These are phyloP conservation scores for Ctenopoma kingsleyae DNA, from an alignment of 2,797 vertebrate species.

Conservation along the genomic window DNA sequence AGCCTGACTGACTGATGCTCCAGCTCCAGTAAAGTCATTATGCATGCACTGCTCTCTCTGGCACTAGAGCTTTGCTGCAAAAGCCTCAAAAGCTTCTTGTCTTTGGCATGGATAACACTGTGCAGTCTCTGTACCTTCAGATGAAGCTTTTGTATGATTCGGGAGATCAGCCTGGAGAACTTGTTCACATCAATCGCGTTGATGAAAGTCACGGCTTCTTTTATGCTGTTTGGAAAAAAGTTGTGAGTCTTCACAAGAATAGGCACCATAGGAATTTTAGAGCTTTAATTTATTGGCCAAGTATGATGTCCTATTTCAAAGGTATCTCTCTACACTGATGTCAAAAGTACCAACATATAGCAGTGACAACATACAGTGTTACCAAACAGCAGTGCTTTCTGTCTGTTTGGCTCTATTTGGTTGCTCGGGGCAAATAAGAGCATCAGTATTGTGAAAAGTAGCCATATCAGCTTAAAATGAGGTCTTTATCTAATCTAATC, in stretches of 20 bases:
- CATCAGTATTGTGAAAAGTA: neutral
- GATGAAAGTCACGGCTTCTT: slow-evolving; percentile 91
- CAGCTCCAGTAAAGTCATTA: slow-evolving; percentile 34
- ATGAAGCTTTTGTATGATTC: slow-evolving; percentile 95
- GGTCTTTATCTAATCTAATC: too few species aligned
- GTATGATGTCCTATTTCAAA: slow-evolving; percentile 8
- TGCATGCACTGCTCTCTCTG: slow-evolving; percentile 31
- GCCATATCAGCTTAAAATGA: neutral
- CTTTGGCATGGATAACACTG: slow-evolving; percentile 23
- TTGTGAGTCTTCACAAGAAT: slow-evolving; percentile 4
- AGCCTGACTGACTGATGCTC: slow-evolving; percentile 26
- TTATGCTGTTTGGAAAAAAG: slow-evolving; percentile 85
- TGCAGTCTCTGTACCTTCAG: slow-evolving; percentile 86
- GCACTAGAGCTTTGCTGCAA: slow-evolving; percentile 28
- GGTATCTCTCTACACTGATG: neutral
- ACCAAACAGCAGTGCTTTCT: neutral
- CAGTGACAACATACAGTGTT: slow-evolving; percentile 3
- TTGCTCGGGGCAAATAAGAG: neutral
- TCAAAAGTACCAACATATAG: slow-evolving; percentile 1
- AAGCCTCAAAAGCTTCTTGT: slow-evolving; percentile 48
- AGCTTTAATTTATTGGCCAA: slow-evolving; percentile 8
- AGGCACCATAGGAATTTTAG: neutral
- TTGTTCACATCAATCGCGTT: slow-evolving; percentile 89
- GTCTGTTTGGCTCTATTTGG: too few species aligned
- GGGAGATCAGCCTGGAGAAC: slow-evolving; percentile 91